phyloP scores from a whole-genome alignment of 2,888 invertebrate species.

The Drosophila stalkeri region DNA sequence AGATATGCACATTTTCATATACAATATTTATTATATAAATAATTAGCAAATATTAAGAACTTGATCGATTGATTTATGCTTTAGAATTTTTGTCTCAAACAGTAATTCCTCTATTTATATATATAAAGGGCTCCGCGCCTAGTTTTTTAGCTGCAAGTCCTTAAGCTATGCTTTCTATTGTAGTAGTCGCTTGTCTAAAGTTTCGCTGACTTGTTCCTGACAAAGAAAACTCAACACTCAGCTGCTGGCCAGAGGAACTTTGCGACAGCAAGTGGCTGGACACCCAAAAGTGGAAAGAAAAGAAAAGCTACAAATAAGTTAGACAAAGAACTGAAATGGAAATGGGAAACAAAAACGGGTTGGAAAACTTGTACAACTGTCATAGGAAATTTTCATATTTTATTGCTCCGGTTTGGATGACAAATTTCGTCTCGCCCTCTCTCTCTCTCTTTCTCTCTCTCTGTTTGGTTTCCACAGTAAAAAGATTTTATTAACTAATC shows the following conservation, averaged over 20 bases:
- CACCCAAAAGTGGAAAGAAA: constrained; percentile 6
- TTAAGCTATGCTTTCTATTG: constrained; percentile 14
- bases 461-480: constrained; percentile 9
- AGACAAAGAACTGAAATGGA: neutral
- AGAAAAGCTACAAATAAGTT: constrained; percentile 11
- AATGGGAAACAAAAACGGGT: constrained; percentile 15
- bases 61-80: no score
- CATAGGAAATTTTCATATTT: constrained; percentile 74
- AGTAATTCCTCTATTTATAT: constrained; percentile 1
- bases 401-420: constrained; percentile 61
- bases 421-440: constrained; percentile 56
- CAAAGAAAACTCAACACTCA: constrained; percentile 44
- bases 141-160: constrained; percentile 4
- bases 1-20: no score
- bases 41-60: no score
- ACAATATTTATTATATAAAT: no score
- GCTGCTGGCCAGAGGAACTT: constrained; percentile 42
- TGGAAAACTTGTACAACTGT: constrained; percentile 48
- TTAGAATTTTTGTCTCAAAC: no score
- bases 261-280: constrained; percentile 38
- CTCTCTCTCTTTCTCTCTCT: neutral
- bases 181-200: constrained; percentile 31
- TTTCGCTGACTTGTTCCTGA: constrained; percentile 50
- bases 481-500: constrained; percentile 81
- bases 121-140: neutral